Conservation (phyloP, 1,140 invertebrate species). For the Brachionus calyciflorus region DNA sequence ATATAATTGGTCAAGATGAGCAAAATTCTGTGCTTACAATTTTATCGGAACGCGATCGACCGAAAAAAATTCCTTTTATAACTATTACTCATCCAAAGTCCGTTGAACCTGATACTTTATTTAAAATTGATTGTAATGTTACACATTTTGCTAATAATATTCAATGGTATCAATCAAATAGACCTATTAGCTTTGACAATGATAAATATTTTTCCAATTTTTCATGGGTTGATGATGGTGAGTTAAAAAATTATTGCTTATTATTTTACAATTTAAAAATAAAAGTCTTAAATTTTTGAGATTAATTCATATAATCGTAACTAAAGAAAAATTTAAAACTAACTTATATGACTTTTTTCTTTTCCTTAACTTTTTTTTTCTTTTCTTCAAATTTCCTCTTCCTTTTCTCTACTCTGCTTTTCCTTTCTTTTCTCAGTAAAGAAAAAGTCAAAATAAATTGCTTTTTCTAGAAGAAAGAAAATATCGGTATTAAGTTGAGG, state of each 20-base stretch:
- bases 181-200: slow-evolving; percentile 13
- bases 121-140: slow-evolving; percentile 37
- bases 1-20: slow-evolving; percentile 8
- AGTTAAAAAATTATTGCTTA: background rate
- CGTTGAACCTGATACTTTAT: slow-evolving; percentile 23
- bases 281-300: background rate
- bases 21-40: background rate
- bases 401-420: no score
- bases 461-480: no score
- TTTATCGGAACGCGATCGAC: background rate
- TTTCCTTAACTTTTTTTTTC: no score
- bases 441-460: no score
- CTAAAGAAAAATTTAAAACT: no score
- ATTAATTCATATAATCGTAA: no score
- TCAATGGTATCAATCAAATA: slow-evolving; percentile 39
- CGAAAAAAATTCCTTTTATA: background rate
- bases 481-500: no score
- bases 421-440: no score
- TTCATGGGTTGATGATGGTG: background rate
- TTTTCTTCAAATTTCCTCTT: no score
- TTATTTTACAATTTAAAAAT: background rate
- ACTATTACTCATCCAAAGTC: slow-evolving; percentile 24
- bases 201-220: slow-evolving; percentile 36
- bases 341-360: no score
- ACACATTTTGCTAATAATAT: background rate